These are phyloP conservation scores for Drosophila kanekoi DNA, from an alignment of 2,888 invertebrate species.

Conservation along the genomic window DNA sequence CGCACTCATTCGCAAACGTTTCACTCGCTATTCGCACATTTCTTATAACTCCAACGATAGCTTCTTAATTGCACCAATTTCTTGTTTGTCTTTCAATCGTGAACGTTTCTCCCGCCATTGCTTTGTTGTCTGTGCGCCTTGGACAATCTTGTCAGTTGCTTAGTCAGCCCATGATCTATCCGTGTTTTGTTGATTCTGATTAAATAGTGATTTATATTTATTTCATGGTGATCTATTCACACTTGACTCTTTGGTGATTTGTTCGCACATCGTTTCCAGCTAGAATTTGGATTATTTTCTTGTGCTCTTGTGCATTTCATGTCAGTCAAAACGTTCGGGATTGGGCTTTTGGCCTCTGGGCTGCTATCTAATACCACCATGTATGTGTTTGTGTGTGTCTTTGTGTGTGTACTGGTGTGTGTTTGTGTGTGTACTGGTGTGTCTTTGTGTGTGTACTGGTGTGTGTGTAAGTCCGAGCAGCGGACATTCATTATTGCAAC, in stretches of 20 bases:
- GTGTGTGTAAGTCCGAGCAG: conserved; percentile 34
- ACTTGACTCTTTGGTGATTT: conserved; percentile 16
- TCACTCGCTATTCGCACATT: too few relatives aligned
- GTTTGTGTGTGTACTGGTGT: too few relatives aligned
- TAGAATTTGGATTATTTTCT: conserved; percentile 41
- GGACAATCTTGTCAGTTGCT: neutral
- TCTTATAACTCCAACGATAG: too few relatives aligned
- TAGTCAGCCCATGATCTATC: neutral
- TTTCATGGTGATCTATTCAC: conserved; percentile 14
- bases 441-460: conserved; percentile 18
- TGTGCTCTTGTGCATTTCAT: conserved; percentile 41
- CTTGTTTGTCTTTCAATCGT: too few relatives aligned
- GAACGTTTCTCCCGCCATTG: too few relatives aligned
- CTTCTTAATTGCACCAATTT: too few relatives aligned
- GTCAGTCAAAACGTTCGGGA: conserved; percentile 57
- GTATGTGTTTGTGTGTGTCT: conserved; percentile 14
- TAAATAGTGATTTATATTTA: conserved; percentile 2
- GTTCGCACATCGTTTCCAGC: conserved; percentile 10
- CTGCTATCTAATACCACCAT: conserved; percentile 38
- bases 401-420: conserved; percentile 11
- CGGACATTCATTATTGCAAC: conserved; percentile 60
- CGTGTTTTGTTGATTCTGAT: neutral
- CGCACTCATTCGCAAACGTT: too few relatives aligned
- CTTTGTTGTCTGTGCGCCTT: too few relatives aligned
- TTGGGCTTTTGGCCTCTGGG: conserved; percentile 54